Evolutionary conservation across 1,140 invertebrate genomes (phyloP).

Genomic region (Drosophila subobscura): DNA sequence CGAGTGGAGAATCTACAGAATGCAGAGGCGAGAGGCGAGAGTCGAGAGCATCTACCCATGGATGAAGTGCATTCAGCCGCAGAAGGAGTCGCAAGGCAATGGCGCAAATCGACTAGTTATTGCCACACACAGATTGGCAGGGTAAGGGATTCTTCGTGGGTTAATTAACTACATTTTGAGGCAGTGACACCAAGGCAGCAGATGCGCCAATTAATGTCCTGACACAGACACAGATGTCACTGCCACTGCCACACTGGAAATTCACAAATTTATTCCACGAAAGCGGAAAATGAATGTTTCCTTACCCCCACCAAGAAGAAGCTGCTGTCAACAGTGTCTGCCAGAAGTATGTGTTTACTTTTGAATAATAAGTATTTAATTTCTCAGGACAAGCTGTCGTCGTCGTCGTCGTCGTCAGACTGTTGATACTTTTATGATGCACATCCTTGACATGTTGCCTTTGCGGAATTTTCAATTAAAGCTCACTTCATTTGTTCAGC

Average conservation of each 20-base stretch:
- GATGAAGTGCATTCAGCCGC: slow-evolving; percentile 3
- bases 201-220: slow-evolving; percentile 62
- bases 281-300: slow-evolving; percentile 51
- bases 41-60: too few relatives aligned
- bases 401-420: too few relatives aligned
- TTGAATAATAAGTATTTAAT: slow-evolving; percentile 40
- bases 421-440: too few relatives aligned
- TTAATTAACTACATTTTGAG: slow-evolving; percentile 28
- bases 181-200: slow-evolving; percentile 27
- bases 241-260: slow-evolving; percentile 4
- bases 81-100: not conserved
- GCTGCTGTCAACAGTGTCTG: slow-evolving; percentile 31
- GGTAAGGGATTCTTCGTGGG: not conserved
- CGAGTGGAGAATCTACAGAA: not conserved
- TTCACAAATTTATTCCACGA: slow-evolving; percentile 30
- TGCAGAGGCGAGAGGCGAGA: too few relatives aligned
- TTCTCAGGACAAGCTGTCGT: slow-evolving; percentile 7
- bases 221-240: slow-evolving; percentile 34
- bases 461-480: too few relatives aligned
- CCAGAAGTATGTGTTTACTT: slow-evolving; percentile 32
- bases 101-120: slow-evolving; percentile 29
- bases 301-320: not conserved
- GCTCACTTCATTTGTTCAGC: too few relatives aligned
- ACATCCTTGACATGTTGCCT: too few relatives aligned
- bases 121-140: slow-evolving; percentile 24